These are phyloP conservation scores for Ailurus styani DNA, from an alignment of 2,113 vertebrate genomes.

Conservation along the genomic window DNA sequence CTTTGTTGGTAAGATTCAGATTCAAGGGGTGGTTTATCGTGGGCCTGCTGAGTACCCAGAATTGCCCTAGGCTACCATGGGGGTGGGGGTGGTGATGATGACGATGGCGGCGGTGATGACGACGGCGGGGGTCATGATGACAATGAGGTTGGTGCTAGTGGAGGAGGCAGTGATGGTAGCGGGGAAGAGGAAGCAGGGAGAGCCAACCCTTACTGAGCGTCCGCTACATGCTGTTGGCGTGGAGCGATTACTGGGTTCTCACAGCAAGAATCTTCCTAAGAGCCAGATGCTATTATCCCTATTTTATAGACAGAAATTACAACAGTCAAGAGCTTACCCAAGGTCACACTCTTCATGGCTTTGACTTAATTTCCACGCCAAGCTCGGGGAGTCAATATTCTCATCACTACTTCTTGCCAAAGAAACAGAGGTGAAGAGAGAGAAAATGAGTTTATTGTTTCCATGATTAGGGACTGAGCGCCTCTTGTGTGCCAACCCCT, in stretches of 20 bases:
- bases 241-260: fast-evolving
- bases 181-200: neutral
- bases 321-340: neutral
- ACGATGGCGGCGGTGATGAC: neutral
- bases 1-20: slow-evolving; percentile 9
- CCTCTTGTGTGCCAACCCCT: neutral
- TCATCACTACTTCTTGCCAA: neutral
- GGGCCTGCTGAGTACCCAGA: neutral
- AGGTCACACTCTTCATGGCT: neutral
- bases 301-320: neutral
- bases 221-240: fast-evolving
- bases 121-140: fast-evolving
- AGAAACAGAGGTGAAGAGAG: neutral
- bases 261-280: neutral
- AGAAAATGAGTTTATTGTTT: neutral
- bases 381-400: neutral
- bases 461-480: fast-evolving
- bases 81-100: fast-evolving
- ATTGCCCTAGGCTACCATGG: neutral
- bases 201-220: no score
- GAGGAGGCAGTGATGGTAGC: neutral
- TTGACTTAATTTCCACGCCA: neutral
- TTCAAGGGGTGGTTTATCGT: neutral
- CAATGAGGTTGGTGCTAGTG: fast-evolving
- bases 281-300: neutral